A percentile compares a stretch with the other conserved stretches of the same genome.
Conservation (phyloP, 1,140 invertebrate species). For the Sarcophaga peregrina region DNA sequence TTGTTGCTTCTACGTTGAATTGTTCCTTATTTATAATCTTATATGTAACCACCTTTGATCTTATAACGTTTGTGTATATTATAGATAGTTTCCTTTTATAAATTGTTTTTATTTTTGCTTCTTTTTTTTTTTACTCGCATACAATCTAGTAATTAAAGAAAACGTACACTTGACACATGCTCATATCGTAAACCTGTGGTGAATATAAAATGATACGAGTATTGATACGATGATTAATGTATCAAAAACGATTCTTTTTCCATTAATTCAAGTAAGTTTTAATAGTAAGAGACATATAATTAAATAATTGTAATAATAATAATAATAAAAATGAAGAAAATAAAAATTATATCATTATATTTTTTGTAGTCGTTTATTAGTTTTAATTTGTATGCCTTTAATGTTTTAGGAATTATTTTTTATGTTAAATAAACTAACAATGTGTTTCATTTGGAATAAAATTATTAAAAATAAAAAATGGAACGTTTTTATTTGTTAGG, state of each 20-base stretch:
- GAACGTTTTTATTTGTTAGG: neutral
- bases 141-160: neutral
- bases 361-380: neutral
- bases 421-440: neutral
- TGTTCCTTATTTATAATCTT: neutral
- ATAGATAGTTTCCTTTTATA: neutral
- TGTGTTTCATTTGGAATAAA: neutral
- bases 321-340: too few species aligned
- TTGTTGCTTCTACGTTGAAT: neutral
- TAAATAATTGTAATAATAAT: too few species aligned
- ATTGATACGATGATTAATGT: too few species aligned
- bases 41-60: neutral
- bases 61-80: neutral
- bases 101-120: neutral
- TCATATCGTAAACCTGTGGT: too few species aligned
- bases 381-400: conserved; percentile 16
- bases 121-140: neutral
- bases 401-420: conserved; percentile 17
- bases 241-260: too few species aligned
- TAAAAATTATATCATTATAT: neutral
- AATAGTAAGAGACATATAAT: too few species aligned
- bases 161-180: neutral
- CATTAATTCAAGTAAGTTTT: too few species aligned
- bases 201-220: too few species aligned
- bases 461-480: neutral